Evolutionary conservation across 2,888 invertebrate species (phyloP).

Genomic region (Phania funesta): DNA sequence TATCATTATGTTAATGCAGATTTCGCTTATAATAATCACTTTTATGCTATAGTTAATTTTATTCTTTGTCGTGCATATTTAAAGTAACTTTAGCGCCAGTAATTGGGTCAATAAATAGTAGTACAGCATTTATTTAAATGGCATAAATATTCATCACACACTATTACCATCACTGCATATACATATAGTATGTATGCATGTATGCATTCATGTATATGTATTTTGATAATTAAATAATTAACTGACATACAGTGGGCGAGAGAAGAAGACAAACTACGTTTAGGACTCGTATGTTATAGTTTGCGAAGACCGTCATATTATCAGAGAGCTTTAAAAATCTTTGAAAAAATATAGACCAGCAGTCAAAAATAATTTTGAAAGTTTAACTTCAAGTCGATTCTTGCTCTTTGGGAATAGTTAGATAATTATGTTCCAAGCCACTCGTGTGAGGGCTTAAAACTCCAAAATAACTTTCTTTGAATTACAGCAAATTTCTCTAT

Average conservation of each 20-base stretch:
- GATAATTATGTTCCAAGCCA: too few relatives aligned
- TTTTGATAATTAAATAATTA: background rate
- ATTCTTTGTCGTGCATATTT: conserved; percentile 20
- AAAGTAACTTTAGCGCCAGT: conserved; percentile 34
- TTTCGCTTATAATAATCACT: background rate
- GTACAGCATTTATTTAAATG: conserved; percentile 30
- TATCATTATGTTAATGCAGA: background rate
- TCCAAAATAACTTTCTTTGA: too few relatives aligned
- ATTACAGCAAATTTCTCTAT: too few relatives aligned
- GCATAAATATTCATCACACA: conserved; percentile 17
- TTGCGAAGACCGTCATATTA: too few relatives aligned
- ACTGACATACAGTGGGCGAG: background rate
- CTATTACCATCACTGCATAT: background rate
- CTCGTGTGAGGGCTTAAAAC: too few relatives aligned
- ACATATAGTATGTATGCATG: background rate
- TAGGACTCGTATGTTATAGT: background rate
- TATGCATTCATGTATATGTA: background rate
- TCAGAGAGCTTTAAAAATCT: too few relatives aligned
- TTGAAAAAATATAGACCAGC: too few relatives aligned
- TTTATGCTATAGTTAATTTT: conserved; percentile 20
- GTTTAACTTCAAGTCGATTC: too few relatives aligned
- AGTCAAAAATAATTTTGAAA: too few relatives aligned
- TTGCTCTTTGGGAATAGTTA: too few relatives aligned
- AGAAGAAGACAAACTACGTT: background rate
- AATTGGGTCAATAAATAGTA: conserved; percentile 46